Conservation (phyloP, 2,113 vertebrate genomes). For the Pseudorectes ferrugineus region DNA sequence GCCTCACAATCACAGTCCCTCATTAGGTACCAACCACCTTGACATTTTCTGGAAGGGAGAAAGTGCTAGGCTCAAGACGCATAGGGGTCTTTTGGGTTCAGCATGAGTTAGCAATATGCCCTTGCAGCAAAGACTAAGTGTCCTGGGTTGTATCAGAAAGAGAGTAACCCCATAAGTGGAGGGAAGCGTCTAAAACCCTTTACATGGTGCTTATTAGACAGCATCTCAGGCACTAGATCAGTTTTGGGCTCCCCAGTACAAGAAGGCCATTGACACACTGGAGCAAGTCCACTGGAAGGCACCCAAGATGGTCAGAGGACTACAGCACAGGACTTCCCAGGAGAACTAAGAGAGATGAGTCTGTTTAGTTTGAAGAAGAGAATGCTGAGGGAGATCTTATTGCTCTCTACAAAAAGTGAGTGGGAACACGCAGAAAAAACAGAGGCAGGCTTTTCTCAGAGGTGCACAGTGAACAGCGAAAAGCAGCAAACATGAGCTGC, state of each 20-base stretch:
- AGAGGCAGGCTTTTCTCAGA: not conserved
- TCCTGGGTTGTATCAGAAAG: not conserved
- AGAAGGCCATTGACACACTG: not conserved
- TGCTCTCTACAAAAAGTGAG: not conserved
- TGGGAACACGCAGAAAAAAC: not conserved
- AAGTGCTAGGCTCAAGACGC: not conserved
- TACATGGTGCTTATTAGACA: not conserved
- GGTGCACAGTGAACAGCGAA: not conserved
- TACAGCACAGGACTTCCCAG: not conserved
- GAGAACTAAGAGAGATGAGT: not conserved
- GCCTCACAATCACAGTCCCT: not conserved
- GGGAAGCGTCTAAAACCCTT: not conserved
- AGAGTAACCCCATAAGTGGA: not conserved
- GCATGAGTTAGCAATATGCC: not conserved
- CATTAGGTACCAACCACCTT: not conserved
- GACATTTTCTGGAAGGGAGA: not conserved
- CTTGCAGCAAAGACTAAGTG: not conserved
- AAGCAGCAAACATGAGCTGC: not conserved
- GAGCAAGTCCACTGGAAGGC: not conserved
- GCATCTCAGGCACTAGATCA: not conserved
- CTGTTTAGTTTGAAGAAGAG: not conserved
- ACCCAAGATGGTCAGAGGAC: not conserved
- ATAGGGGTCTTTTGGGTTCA: not conserved
- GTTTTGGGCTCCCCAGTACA: not conserved
- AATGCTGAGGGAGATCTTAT: not conserved